Evolutionary conservation across 2,888 invertebrate genomes (phyloP), one percentile per base, ranked within the genome.

Genomic region (Drosophila neoperkinsi): DNA sequence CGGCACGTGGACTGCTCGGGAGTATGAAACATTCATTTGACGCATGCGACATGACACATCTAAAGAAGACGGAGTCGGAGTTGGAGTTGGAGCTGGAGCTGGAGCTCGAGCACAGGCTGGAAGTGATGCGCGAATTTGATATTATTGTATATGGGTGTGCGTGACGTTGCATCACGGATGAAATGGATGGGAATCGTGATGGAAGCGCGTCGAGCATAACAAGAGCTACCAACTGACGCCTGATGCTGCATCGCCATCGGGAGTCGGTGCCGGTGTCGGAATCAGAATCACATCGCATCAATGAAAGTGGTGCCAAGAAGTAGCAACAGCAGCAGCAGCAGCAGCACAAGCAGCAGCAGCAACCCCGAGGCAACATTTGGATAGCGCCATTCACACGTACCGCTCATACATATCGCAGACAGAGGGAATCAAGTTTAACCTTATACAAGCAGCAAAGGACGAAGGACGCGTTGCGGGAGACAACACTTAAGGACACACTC

Each of bases 71-170:
- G 16, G 25, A 46, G 25, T 46, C 11, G 41, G 34, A 43, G 43
- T 13, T 0, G 46, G 46, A 13, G 43, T 13, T 11, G 43, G 13
- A 13, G 43, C 0, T 21, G 46, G 46, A 7, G 46, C 2, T 16
- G 25, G 46, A 46, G 46, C 16, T 46, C 49, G 31, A 43, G 57
- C 46, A 53, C 33, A 52, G 55, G 43, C 66, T 51, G 66, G 50
- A 51, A 73, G 71, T 59, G 71, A 71, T 69, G 72, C 81, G 77
- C 75, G 72, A 71, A 73, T 74, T 70, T 69, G 74, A 84, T 82
- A 87, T 87, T 87, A 90, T 87, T 87, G 88, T 87, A 89, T 88
- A 91, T 92, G 84, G 82, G 75, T 80, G 92, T 91, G 92, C 92
- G 92, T 91, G 92, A 92, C 82, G 81, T 81, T 91, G 85, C 86